Evolutionary conservation across 1,140 invertebrate species (phyloP), one percentile per base, ranked within the genome.

Genomic region (Metopolophium dirhodum): DNA sequence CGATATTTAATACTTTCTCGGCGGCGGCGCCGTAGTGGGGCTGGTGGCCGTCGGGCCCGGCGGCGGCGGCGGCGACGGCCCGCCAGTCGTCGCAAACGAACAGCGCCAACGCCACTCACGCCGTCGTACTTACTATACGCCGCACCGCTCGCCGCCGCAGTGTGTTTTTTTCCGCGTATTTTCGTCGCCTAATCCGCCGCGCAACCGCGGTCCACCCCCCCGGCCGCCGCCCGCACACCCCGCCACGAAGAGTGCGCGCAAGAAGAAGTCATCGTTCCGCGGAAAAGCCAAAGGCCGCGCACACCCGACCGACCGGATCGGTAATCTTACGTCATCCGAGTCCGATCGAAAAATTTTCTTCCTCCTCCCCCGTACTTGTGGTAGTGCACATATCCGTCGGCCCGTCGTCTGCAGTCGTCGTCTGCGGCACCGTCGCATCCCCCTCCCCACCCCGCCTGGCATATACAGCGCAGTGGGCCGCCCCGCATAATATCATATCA

Each of bases 1-100:
- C 82, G 91, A 93, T 93, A 93, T 93, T 93, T 93, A 93, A 51
- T 85, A 93, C 91, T 93, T 93, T 93, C 91, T 93, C 68, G 91
- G 47, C 30, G 90, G 41, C 91, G 91, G 23, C 91, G 91, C 82
- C 91, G 91, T 85, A 93, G 91, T 93, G 91, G 91, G 91, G 91
- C 91, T 30, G 91, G 82, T 54, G 77, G 54, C 82, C 82, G 91
- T 85, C 91, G 91, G 49, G n/a, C 45, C 88, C 37, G 89, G 89
- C 54, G 88, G 54, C 54, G 88, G 54, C 54, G 88, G 87, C 90
- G 30, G 30, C 61, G 41, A 77, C 90, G 57, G 41, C 51, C 77
- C 49, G 91, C 49, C 91, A 93, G 91, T 93, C 68, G 77, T 91
- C 91, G 91, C 41, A 85, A n/a, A n/a, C 91, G 91, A 83, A 51